Base-by-base conservation (phyloP, 2,113 vertebrate genomes). In the Nymphicus hollandicus region DNA sequence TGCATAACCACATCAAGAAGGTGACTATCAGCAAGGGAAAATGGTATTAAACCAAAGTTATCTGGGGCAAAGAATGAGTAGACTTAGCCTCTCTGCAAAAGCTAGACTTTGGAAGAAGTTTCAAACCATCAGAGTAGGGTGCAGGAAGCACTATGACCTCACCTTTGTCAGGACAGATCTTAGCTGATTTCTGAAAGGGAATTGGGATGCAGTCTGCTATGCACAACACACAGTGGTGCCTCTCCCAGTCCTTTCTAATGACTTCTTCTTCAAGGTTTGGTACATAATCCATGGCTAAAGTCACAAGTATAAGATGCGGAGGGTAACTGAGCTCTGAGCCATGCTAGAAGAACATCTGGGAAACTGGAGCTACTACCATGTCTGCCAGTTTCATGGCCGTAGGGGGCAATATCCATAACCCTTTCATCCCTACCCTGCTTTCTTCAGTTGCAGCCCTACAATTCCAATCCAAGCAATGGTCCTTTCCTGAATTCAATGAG, bases 351-450 rank as follows among this genome's bases (percentile, higher is more conserved):
- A 91, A 73, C 11, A 56, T 33, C 14, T 73, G 58, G 28, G 3
- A 89, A 13, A 16, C 6, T 10, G 18, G 24, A 86, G 18, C 3
- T 46, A 1, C 8, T 35, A 2, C 20, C 1, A 1, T 10, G 3
- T 24, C 39, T 49, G n/a, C 20, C 9, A 19, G 5, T 44, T 78
- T 68, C 5, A 64, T 2, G 60, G 20, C 7, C 29, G 58, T 33
- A 27, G 81, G 5, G 5, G 6, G 10, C 6, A 17, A 76, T 5
- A 10, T 11, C 49, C 27, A 44, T 31, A 77, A 4, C 11, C 2
- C 16, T 56, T 88, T 76, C 47, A 79, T 9, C 3, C 23, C 10
- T 16, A 6, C 33, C 8, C 18, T 61, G 33, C 4, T 11, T 80
- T n/a, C 47, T 50, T 55, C 37, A 77, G 6, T 3, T 86, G 22